Base-by-base conservation (phyloP, 2,888 invertebrate genomes). In the Drosophila kambysellisi region DNA sequence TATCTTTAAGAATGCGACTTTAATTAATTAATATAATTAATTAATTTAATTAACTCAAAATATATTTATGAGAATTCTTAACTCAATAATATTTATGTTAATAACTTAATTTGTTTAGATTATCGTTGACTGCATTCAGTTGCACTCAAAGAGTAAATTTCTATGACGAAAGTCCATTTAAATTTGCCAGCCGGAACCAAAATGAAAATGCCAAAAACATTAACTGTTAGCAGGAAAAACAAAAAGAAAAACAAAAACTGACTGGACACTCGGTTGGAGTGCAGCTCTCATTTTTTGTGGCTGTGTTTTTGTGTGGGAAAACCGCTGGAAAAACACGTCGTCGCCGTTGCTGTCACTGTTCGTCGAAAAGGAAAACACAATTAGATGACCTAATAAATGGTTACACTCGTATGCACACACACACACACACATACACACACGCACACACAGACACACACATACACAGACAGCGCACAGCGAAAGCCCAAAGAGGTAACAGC, bases 351-450 rank as follows among this genome's bases (percentile, higher is more conserved):
- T 81, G 77, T 62, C 83, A 61, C 39, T 37, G 70, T 53, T 74
- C 70, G 83, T 86, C 74, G 84, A 82, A 87, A 87, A 88, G 88
- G 89, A 89, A 87, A 87, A 87, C 81, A 89, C 87, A 87, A 87
- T 87, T 87, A 87, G 88, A 89, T 91, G 91, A 91, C 91, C 91
- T 83, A 91, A 89, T 90, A 91, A 91, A 91, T 90, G 57, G 69
- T 57, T 68, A 78, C 75, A 81, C 79, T 70, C 82, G 88, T 83
- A 81, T 81, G 79, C 74, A 74, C 56, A 57, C 53, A 46, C 53
- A 66, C 37, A 60, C 25, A 48, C 52, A 48, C 20, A 46, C 43
- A 53, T 41, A 46, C 37, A 12, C 29, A 46, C 39, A 57, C 29
- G 25, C 0, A 54, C 17, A 64, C 30, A 17, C 46, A 51, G 41